Evolutionary conservation across 2,797 vertebrate species (phyloP).

Genomic region (Epinephelus coioides): DNA sequence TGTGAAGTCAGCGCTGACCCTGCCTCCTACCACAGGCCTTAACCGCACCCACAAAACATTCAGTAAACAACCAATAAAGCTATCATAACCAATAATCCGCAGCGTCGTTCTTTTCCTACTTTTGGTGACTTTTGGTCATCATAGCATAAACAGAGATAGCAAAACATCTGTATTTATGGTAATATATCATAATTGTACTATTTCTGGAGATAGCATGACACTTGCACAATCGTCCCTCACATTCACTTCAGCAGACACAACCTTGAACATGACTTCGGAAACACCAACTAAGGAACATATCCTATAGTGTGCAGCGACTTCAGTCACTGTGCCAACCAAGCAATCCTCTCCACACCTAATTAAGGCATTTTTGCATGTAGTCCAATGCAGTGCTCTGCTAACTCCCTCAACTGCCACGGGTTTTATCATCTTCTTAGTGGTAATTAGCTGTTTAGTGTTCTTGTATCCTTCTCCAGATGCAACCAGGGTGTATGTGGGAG

Average conservation of each 20-base stretch:
- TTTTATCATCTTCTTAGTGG: conserved; percentile 42
- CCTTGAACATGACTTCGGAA: not conserved
- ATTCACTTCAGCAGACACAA: conserved; percentile 1
- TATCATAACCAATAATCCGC: not conserved
- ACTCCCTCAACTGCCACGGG: conserved; percentile 12
- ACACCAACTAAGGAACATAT: not conserved
- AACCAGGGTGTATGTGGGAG: conserved; percentile 13
- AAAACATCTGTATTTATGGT: not conserved
- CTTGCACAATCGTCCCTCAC: not conserved
- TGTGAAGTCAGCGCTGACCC: too few relatives aligned
- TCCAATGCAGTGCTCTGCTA: not conserved
- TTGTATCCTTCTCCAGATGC: conserved; percentile 36
- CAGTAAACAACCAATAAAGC: too few relatives aligned
- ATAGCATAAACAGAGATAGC: too few relatives aligned
- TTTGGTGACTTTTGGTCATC: not conserved
- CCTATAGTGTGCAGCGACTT: not conserved
- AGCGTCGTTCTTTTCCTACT: not conserved
- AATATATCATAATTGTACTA: not conserved
- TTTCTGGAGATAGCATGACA: not conserved
- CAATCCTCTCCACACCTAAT: conserved; percentile 44
- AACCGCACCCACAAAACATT: too few relatives aligned
- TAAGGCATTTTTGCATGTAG: conserved; percentile 18
- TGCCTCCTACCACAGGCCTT: too few relatives aligned
- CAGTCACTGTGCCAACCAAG: conserved; percentile 7
- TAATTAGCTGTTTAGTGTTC: conserved; percentile 53